phyloP scores from a whole-genome alignment of 1,140 invertebrate genomes.

The Bombus difficillimus region DNA sequence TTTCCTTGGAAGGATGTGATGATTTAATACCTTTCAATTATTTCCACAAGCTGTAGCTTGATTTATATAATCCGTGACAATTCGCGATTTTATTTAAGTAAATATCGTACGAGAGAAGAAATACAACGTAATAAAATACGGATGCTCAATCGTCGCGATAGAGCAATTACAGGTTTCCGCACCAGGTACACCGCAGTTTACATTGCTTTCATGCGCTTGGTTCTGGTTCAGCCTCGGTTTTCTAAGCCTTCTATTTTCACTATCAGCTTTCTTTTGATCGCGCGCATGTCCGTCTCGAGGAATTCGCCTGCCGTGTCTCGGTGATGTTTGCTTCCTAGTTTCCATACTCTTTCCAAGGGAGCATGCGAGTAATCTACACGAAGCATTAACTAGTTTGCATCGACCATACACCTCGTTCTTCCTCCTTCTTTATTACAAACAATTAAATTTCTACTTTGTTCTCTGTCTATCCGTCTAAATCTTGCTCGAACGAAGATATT shows the following conservation, averaged over 20 bases:
- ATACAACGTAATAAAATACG: background rate
- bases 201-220: slow-evolving; percentile 48
- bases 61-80: background rate
- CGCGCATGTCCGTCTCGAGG: slow-evolving; percentile 24
- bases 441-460: background rate
- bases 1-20: background rate
- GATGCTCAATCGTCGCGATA: slow-evolving; percentile 35
- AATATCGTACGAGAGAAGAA: background rate
- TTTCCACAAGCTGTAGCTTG: background rate
- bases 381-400: slow-evolving; percentile 13
- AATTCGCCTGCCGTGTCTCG: slow-evolving; percentile 12
- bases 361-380: slow-evolving; percentile 4
- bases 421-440: background rate
- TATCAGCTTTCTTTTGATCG: slow-evolving; percentile 40
- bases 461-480: background rate
- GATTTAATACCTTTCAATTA: background rate
- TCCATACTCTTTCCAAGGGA: slow-evolving; percentile 2
- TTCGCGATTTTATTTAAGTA: background rate
- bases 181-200: slow-evolving; percentile 45
- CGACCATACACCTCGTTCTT: background rate
- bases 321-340: slow-evolving; percentile 22
- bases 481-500: background rate
- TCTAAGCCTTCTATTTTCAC: slow-evolving; percentile 32
- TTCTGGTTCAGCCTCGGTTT: slow-evolving; percentile 11
- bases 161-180: slow-evolving; percentile 43